Base-by-base conservation (phyloP, 2,797 vertebrate genomes). In the Centropyge bicolor region DNA sequence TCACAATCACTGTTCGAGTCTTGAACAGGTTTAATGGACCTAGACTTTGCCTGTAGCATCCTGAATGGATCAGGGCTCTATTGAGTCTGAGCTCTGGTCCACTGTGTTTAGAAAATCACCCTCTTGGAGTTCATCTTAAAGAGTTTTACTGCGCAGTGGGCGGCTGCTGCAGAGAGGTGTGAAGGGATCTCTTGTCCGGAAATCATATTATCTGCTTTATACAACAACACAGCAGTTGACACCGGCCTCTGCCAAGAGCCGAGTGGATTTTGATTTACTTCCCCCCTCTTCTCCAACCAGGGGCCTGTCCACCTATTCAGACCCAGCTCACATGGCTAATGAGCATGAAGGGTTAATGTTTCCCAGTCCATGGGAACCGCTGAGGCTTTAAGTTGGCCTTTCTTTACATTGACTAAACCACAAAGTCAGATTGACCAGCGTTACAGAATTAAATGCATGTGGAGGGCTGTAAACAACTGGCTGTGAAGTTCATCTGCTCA, bases 141-240 rank as follows among this genome's bases (percentile, higher is more conserved):
- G 61, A 67, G 56, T 86, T 83, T 83, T 74, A 82, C 60, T 56
- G 78, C 79, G 55, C 75, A 86, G 81, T 60, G 78, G 74, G 69
- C 70, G 17, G 7, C 57, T 69, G 78, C 80, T 55, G 65, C n/a
- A 63, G 69, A 74, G 77, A 83, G 62, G 75, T 86, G 82, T 87
- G 88, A 87, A 83, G 70, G 69, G 79, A 38, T 4, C 74, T 74
- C 73, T 80, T 69, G 78, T 84, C 88, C 85, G 81, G 91, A 92
- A 91, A 92, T 91, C 91, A 83, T 89, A 91, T 91, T 90, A 92
- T 91, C 81, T 87, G 88, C 88, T 86, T 90, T 73, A 76, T 74
- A 88, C 74, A 90, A 81, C 81, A 80, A 81, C 89, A 43, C 88
- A 90, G 86, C 73, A 38, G 87, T 83, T 81, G 80, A 92, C 80